Conservation (phyloP, 2,113 vertebrate species). For the Etheostoma spectabile region DNA sequence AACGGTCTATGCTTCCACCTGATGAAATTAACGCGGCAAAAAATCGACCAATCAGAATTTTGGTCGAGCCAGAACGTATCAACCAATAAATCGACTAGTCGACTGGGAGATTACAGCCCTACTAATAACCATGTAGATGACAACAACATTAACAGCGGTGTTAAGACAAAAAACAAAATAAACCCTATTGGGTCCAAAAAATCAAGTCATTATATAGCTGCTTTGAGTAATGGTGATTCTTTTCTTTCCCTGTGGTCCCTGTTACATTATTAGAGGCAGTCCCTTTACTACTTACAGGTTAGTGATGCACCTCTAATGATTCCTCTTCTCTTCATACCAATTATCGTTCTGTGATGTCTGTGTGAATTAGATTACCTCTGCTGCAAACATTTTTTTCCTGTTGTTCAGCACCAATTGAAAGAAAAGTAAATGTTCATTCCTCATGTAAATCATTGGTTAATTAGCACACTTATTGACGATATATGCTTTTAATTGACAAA, state of each 20-base stretch:
- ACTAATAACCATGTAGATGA: not conserved
- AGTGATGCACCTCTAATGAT: slow-evolving; percentile 1
- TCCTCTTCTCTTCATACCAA: not conserved
- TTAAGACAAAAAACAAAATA: not conserved
- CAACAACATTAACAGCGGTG: not conserved
- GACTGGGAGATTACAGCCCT: too few relatives aligned
- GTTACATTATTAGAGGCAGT: not conserved
- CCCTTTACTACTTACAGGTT: not conserved
- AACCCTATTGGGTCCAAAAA: not conserved
- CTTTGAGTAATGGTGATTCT: not conserved
- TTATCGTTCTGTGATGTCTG: not conserved
- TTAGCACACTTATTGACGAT: slow-evolving; percentile 14
- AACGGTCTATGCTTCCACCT: too few relatives aligned
- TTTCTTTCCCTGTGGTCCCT: not conserved
- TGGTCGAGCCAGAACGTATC: too few relatives aligned
- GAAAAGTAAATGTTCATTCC: slow-evolving; percentile 13
- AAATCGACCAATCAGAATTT: too few relatives aligned
- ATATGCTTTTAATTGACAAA: slow-evolving; percentile 3
- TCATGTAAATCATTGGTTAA: not conserved
- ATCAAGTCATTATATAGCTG: not conserved
- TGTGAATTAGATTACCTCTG: slow-evolving; percentile 25
- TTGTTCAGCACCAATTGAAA: slow-evolving; percentile 9
- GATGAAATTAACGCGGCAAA: too few relatives aligned
- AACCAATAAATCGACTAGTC: too few relatives aligned
- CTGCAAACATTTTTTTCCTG: not conserved